Percentiles rank a stretch among this genome's conserved stretches.
Evolutionary conservation across 2,797 vertebrate species (phyloP).

Genomic region (Crax fasciolata): DNA sequence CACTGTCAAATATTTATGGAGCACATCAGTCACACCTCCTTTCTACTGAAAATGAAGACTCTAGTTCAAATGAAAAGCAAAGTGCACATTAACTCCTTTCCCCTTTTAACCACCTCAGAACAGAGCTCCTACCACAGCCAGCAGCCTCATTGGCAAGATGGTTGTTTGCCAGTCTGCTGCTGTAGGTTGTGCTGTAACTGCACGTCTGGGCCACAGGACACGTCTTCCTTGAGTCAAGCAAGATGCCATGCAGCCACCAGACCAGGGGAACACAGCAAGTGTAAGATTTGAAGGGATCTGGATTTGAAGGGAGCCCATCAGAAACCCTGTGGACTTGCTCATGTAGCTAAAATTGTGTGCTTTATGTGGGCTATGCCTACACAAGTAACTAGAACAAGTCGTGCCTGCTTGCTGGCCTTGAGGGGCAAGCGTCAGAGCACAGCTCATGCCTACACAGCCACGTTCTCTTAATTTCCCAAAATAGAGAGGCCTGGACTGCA

Average conservation of each 20-base stretch:
- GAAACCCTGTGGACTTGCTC: neutral
- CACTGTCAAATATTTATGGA: neutral
- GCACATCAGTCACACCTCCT: neutral
- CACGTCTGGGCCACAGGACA: fast-evolving
- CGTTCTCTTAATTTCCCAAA: neutral
- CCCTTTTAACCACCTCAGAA: neutral
- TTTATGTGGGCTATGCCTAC: fast-evolving
- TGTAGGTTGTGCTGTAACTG: neutral
- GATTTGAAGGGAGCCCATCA: neutral
- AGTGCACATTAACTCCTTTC: neutral
- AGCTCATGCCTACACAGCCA: neutral
- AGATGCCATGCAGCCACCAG: neutral
- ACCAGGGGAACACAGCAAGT: neutral
- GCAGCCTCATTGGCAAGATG: neutral
- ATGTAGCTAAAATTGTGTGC: neutral
- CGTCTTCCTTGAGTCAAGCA: neutral
- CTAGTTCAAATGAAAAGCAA: neutral
- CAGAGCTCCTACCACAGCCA: neutral
- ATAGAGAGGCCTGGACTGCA: neutral
- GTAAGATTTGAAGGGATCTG: neutral
- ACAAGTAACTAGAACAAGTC: neutral
- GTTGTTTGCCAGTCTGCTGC: neutral
- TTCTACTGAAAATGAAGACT: neutral
- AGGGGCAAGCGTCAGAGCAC: neutral
- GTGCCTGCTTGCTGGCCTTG: neutral